A percentile compares a stretch with the other conserved stretches of the same genome.
These are phyloP conservation scores for Pachycephala philippinensis DNA, from an alignment of 2,113 vertebrate species.

Conservation along the genomic window DNA sequence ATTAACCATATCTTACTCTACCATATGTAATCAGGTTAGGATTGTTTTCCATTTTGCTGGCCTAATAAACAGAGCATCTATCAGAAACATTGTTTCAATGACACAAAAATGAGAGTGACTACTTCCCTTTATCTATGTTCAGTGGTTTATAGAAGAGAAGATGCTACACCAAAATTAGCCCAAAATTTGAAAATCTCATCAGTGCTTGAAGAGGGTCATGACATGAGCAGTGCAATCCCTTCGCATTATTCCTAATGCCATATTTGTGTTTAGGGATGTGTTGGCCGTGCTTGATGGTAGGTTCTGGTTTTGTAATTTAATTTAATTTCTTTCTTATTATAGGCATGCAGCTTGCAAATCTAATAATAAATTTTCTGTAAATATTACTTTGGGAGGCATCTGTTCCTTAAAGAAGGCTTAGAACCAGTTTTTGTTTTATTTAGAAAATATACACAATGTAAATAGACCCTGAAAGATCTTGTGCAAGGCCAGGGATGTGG, in stretches of 20 bases:
- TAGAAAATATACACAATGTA: background rate
- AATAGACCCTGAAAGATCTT: background rate
- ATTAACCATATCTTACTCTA: background rate
- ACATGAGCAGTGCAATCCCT: background rate
- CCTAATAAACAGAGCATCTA: background rate
- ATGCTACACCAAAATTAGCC: background rate
- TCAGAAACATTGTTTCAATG: background rate
- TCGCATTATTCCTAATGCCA: background rate
- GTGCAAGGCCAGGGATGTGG: background rate
- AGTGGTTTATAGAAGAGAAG: background rate
- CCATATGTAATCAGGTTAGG: background rate
- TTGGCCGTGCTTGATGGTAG: background rate
- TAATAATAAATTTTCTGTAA: slow-evolving; percentile 22
- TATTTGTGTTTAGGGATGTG: background rate
- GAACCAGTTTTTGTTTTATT: background rate
- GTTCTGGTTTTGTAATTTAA: slow-evolving; percentile 4
- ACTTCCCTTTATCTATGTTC: background rate
- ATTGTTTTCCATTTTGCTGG: background rate
- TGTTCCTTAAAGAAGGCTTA: background rate
- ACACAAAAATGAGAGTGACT: background rate
- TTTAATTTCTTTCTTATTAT: background rate
- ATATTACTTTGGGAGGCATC: background rate
- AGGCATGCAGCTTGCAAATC: background rate
- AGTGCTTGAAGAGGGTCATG: background rate
- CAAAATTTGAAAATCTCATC: background rate